These are phyloP conservation scores for Phylloscopus collybita DNA, from an alignment of 2,797 vertebrate species.

Conservation along the genomic window DNA sequence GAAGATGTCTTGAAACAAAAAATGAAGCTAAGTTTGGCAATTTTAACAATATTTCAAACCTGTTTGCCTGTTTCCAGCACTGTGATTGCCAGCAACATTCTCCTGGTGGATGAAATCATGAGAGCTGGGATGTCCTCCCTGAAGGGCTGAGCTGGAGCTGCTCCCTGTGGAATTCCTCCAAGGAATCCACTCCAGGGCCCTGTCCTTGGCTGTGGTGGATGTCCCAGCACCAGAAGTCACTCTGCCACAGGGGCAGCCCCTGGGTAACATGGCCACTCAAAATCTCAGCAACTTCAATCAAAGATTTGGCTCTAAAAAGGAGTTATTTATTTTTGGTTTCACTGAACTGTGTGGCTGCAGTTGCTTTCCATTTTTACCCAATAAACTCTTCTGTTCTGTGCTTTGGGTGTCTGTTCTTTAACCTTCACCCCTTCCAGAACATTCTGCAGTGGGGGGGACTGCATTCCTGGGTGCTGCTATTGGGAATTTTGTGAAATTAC, in stretches of 20 bases:
- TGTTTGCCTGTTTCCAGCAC: constrained; percentile 80
- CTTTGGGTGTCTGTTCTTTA: background rate
- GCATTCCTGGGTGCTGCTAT: background rate
- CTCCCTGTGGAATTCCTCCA: background rate
- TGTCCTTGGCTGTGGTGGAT: background rate
- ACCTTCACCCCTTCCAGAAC: no score
- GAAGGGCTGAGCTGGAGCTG: constrained; percentile 83
- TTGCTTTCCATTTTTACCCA: constrained; percentile 54
- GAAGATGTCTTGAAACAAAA: background rate
- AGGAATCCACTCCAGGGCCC: background rate
- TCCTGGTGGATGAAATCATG: constrained; percentile 98
- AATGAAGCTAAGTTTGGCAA: fast-evolving
- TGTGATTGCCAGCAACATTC: constrained; percentile 95
- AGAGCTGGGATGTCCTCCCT: constrained; percentile 97
- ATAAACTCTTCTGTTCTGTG: constrained; percentile 74
- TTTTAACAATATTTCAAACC: background rate
- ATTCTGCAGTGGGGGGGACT: background rate
- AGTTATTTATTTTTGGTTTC: constrained; percentile 81
- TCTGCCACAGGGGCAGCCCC: background rate
- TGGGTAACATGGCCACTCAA: background rate
- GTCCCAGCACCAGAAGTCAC: constrained; percentile 9
- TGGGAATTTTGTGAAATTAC: background rate
- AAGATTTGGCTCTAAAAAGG: constrained; percentile 59
- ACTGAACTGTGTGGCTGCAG: constrained; percentile 75
- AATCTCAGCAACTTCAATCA: constrained; percentile 37